Conservation (phyloP, 2,113 vertebrate genomes). For the Sisor rabdophorus region DNA sequence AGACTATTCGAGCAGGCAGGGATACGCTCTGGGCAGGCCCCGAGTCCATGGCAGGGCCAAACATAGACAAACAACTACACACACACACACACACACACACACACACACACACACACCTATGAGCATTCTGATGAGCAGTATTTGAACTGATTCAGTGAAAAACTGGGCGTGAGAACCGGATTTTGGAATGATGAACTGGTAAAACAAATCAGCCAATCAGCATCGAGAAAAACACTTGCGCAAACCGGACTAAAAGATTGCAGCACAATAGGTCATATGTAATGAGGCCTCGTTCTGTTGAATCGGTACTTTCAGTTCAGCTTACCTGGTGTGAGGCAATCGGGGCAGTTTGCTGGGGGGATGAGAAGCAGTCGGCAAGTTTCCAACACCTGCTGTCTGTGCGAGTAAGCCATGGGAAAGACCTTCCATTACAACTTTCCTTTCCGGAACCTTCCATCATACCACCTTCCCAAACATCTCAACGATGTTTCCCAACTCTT, state of each 20-base stretch:
- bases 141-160: too few species aligned
- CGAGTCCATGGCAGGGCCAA: too few species aligned
- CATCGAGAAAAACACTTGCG: not conserved
- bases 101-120: too few species aligned
- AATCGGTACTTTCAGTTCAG: not conserved
- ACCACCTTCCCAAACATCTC: constrained; percentile 72
- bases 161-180: too few species aligned
- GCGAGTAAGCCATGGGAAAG: constrained; percentile 76
- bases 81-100: too few species aligned
- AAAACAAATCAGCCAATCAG: not conserved
- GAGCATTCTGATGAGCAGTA: too few species aligned
- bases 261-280: not conserved
- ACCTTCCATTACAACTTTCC: constrained; percentile 68
- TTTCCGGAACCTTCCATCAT: constrained; percentile 87
- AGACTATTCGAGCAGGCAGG: too few species aligned
- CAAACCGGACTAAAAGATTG: not conserved
- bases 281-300: not conserved
- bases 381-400: constrained; percentile 85
- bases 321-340: constrained; percentile 75
- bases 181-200: too few species aligned
- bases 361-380: constrained; percentile 86
- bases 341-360: constrained; percentile 72
- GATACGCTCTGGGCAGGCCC: too few species aligned
- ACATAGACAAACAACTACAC: too few species aligned
- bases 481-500: constrained; percentile 74